phyloP scores from a whole-genome alignment of 2,888 invertebrate genomes.

The Augiades crinisus region DNA sequence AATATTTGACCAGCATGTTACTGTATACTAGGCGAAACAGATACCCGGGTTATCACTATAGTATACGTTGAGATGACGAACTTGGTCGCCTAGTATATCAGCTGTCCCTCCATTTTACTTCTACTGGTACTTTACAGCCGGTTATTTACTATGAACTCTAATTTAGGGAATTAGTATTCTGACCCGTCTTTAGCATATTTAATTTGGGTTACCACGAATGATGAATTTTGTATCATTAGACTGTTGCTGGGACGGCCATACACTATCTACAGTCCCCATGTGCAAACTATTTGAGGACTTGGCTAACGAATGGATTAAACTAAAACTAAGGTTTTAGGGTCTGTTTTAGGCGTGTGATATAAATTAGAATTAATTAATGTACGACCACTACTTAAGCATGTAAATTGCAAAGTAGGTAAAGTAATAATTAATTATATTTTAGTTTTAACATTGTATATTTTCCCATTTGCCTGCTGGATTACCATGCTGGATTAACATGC shows the following conservation, averaged over 20 bases:
- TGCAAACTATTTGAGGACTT: conserved; percentile 3
- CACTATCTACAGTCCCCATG: conserved; percentile 10
- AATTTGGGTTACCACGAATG: conserved; percentile 41
- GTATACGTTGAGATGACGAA: conserved; percentile 18
- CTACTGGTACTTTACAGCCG: conserved; percentile 49
- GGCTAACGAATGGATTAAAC: background rate
- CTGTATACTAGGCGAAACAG: conserved; percentile 25
- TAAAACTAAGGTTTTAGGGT: background rate
- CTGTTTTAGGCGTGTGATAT: background rate
- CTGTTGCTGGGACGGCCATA: conserved; percentile 24
- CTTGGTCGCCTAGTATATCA: conserved; percentile 40
- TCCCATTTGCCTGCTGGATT: too few species aligned
- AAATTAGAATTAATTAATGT: background rate
- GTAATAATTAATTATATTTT: too few species aligned
- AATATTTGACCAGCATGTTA: conserved; percentile 62
- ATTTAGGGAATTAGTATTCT: conserved; percentile 54
- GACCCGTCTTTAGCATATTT: conserved; percentile 47
- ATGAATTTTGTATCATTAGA: conserved; percentile 43
- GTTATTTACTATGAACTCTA: conserved; percentile 62
- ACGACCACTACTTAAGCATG: too few species aligned
- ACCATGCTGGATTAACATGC: too few species aligned
- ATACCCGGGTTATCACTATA: too few species aligned
- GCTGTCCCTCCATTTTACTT: conserved; percentile 62
- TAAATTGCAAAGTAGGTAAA: too few species aligned
- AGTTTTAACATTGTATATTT: too few species aligned